Evolutionary conservation across 1,140 invertebrate species (phyloP).

Genomic region (Macrobrachium rosenbergii): DNA sequence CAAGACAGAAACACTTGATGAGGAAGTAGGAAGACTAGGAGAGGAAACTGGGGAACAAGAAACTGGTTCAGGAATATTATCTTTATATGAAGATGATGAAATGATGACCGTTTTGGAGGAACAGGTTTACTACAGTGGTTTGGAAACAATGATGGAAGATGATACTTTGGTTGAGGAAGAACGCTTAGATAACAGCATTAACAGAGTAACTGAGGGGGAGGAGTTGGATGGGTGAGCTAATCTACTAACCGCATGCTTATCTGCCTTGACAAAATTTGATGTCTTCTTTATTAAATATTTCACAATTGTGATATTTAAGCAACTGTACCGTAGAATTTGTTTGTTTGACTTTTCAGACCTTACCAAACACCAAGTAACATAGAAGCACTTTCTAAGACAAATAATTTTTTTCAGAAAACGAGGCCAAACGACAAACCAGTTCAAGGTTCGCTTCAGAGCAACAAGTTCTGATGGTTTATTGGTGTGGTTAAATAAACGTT

Average conservation of each 20-base stretch:
- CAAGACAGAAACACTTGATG: conserved; percentile 60
- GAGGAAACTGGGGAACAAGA: conserved; percentile 20
- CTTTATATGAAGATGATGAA: conserved; percentile 44
- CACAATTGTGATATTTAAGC: no score
- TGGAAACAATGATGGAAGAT: conserved; percentile 21
- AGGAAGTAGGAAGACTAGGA: conserved; percentile 14
- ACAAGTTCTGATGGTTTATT: conserved; percentile 77
- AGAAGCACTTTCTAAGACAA: not conserved
- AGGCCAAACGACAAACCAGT: conserved; percentile 79
- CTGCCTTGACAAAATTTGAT: conserved; percentile 22
- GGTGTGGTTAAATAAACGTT: conserved; percentile 78
- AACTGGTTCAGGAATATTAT: conserved; percentile 42
- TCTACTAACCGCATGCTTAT: conserved; percentile 40
- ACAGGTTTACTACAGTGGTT: conserved; percentile 32
- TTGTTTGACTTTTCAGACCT: no score
- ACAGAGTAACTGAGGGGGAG: conserved; percentile 42
- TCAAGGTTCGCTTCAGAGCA: conserved; percentile 81
- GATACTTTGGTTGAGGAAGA: not conserved
- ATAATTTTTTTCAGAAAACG: conserved; percentile 70
- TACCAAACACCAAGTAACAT: no score
- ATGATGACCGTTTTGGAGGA: conserved; percentile 27
- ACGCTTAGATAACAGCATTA: not conserved
- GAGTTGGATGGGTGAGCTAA: conserved; percentile 67
- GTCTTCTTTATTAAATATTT: not conserved
- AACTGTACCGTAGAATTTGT: no score